phyloP scores from a whole-genome alignment of 2,888 invertebrate species.

The Hyppa rectilinea region DNA sequence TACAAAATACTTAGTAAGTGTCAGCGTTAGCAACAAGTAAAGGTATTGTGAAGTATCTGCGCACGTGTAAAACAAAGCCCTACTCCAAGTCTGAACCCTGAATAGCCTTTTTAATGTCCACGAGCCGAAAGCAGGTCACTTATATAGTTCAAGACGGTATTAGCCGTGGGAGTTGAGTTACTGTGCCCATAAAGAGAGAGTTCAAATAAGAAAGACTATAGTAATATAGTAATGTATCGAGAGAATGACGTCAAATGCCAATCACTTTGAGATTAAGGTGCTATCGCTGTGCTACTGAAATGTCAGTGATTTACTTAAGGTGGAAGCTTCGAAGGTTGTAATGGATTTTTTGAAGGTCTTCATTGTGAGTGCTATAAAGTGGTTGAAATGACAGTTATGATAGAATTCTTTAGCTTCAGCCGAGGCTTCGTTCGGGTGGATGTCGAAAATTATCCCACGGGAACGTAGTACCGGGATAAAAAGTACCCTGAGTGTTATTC shows the following conservation, averaged over 20 bases:
- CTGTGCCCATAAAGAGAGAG: conserved; percentile 37
- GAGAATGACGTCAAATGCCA: conserved; percentile 57
- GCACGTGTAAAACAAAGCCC: conserved; percentile 3
- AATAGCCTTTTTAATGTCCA: conserved; percentile 36
- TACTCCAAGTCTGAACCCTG: conserved; percentile 12
- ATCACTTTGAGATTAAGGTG: conserved; percentile 39
- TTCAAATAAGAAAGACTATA: conserved; percentile 44
- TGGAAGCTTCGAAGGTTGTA: conserved; percentile 4
- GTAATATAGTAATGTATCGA: conserved; percentile 18
- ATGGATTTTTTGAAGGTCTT: conserved; percentile 14
- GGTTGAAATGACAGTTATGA: neutral
- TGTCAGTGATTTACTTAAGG: conserved; percentile 11
- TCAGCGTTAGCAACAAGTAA: neutral
- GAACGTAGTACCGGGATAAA: too few relatives aligned
- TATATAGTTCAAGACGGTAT: conserved; percentile 48
- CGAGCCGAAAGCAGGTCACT: conserved; percentile 36
- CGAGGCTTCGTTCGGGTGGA: too few relatives aligned
- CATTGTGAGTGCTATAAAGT: conserved; percentile 3
- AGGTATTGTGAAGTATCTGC: neutral
- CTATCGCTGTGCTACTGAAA: conserved; percentile 21
- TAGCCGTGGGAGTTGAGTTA: conserved; percentile 39
- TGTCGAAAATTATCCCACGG: too few relatives aligned
- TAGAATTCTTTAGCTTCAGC: neutral
- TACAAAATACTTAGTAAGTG: neutral
- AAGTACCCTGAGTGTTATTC: too few relatives aligned